Evolutionary conservation across 2,113 vertebrate genomes (phyloP).

Genomic region (Dicaeum eximium): DNA sequence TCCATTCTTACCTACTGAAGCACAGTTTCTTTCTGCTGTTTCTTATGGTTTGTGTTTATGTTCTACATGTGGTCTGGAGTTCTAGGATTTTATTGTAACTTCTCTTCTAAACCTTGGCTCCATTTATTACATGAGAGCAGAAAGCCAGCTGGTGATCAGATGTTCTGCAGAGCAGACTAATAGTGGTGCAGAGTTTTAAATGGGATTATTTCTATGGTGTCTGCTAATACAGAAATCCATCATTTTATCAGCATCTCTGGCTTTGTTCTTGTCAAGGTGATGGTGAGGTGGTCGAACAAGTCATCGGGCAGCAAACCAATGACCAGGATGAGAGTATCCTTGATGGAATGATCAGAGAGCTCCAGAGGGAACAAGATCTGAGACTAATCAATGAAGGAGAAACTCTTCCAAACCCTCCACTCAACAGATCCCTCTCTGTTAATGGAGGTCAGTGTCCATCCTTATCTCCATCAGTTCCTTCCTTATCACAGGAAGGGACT

Average conservation of each 20-base stretch:
- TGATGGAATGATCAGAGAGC: conserved; percentile 90
- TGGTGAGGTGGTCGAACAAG: conserved; percentile 95
- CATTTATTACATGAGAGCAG: neutral
- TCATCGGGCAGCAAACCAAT: conserved; percentile 93
- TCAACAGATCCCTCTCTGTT: conserved; percentile 67
- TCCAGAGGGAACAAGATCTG: conserved; percentile 89
- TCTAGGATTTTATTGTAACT: neutral
- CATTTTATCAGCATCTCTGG: neutral
- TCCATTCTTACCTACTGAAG: neutral
- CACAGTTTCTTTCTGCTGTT: neutral
- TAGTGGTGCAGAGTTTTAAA: neutral
- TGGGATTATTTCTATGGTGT: neutral
- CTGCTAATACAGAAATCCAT: neutral
- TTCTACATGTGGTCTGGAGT: neutral
- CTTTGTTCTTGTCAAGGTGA: conserved; percentile 80
- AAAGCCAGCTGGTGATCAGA: neutral
- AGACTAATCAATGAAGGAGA: conserved; percentile 70
- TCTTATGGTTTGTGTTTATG: neutral
- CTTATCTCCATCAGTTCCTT: neutral
- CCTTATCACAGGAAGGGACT: neutral
- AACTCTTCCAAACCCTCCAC: conserved; percentile 56
- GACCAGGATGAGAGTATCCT: conserved; percentile 88
- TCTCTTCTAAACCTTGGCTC: neutral
- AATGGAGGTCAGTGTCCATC: conserved; percentile 66
- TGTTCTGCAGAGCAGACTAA: neutral